Evolutionary conservation across 1,140 invertebrate genomes (phyloP).

Genomic region (Pararge aegeria): DNA sequence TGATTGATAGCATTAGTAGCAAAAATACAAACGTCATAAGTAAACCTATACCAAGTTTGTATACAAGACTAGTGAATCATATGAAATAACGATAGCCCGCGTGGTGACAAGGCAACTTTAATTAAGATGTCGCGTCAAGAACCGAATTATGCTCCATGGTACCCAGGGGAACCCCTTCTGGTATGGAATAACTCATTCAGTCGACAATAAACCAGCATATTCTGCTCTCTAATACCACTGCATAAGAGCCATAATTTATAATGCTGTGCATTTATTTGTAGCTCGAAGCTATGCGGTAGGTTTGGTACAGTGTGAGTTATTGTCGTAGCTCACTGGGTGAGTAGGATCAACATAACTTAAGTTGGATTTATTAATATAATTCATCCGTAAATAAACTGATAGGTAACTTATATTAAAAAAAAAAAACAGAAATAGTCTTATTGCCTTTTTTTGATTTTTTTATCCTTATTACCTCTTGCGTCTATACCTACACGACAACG

Average conservation of each 20-base stretch:
- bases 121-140: slow-evolving; percentile 58
- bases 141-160: slow-evolving; percentile 50
- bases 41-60: not conserved
- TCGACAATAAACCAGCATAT: not conserved
- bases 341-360: slow-evolving; percentile 45
- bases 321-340: slow-evolving; percentile 43
- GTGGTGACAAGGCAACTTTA: slow-evolving; percentile 43
- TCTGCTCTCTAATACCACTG: slow-evolving; percentile 1
- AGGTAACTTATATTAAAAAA: not conserved
- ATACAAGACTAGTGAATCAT: slow-evolving; percentile 5
- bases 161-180: slow-evolving; percentile 36
- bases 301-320: slow-evolving; percentile 44
- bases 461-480: too few relatives aligned
- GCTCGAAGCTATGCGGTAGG: slow-evolving; percentile 32
- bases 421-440: not conserved
- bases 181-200: slow-evolving; percentile 34
- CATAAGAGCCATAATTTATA: slow-evolving; percentile 9
- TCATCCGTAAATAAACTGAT: slow-evolving; percentile 19
- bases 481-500: too few relatives aligned
- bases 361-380: slow-evolving; percentile 24
- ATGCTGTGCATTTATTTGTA: not conserved
- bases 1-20: too few relatives aligned
- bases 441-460: not conserved
- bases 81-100: slow-evolving; percentile 25
- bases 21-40: not conserved